Conservation (phyloP, 2,888 invertebrate genomes). For the Thecophora atra region DNA sequence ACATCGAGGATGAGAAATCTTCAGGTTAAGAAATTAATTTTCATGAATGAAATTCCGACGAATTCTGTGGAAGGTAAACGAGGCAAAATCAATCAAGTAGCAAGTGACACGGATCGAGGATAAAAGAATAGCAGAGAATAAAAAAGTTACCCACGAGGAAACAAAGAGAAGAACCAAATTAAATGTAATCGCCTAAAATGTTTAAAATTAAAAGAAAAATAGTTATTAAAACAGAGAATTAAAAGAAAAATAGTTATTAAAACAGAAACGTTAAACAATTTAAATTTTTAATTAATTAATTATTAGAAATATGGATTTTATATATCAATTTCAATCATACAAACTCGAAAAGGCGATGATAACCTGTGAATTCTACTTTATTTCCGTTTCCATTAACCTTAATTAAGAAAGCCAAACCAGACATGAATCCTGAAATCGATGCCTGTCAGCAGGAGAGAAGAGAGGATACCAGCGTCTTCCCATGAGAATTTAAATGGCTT, state of each 20-base stretch:
- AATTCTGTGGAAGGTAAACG: slow-evolving; percentile 11
- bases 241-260: no score
- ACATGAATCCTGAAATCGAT: slow-evolving; percentile 1
- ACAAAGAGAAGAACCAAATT: not conserved
- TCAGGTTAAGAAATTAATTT: slow-evolving; percentile 13
- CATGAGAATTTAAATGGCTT: slow-evolving; percentile 9
- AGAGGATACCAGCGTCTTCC: not conserved
- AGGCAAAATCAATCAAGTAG: not conserved
- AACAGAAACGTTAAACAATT: no score
- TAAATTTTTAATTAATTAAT: no score
- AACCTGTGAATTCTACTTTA: not conserved
- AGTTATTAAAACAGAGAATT: no score
- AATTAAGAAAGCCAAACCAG: not conserved
- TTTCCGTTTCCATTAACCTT: not conserved
- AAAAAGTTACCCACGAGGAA: not conserved
- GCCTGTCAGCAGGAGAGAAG: not conserved
- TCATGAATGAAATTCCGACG: slow-evolving; percentile 30
- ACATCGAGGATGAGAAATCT: not conserved
- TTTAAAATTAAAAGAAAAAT: no score
- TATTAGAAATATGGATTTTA: no score
- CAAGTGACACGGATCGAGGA: not conserved
- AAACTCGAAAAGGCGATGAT: no score
- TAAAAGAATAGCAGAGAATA: not conserved
- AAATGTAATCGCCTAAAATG: no score
- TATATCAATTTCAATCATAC: no score